Percentiles rank a stretch among this genome's conserved stretches.
Evolutionary conservation across 2,888 invertebrate species (phyloP).

Genomic region (Eledone cirrhosa): DNA sequence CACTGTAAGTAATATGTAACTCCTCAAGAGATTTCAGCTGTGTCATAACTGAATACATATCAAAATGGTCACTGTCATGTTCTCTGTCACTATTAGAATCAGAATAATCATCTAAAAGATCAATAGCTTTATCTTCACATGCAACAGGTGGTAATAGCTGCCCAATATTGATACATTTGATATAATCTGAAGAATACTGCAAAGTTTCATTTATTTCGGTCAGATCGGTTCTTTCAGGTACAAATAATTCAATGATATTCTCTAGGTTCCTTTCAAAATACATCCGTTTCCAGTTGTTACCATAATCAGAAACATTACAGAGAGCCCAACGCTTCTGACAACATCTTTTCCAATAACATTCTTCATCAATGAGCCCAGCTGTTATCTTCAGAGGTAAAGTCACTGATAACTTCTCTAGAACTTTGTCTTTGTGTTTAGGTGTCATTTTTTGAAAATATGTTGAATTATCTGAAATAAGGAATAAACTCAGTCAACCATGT

Average conservation of each 20-base stretch:
- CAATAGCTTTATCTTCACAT: slow-evolving; percentile 59
- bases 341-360: slow-evolving; percentile 66
- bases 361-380: slow-evolving; percentile 66
- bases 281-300: slow-evolving; percentile 65
- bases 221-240: slow-evolving; percentile 63
- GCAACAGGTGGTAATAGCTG: slow-evolving; percentile 66
- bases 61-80: slow-evolving; percentile 66
- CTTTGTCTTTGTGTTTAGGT: slow-evolving; percentile 61
- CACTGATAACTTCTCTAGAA: slow-evolving; percentile 62
- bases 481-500: neutral
- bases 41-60: slow-evolving; percentile 62
- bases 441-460: slow-evolving; percentile 58
- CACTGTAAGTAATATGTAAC: slow-evolving; percentile 65
- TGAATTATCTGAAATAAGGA: slow-evolving; percentile 59
- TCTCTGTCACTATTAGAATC: slow-evolving; percentile 64
- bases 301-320: slow-evolving; percentile 64
- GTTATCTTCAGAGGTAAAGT: slow-evolving; percentile 64
- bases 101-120: slow-evolving; percentile 60
- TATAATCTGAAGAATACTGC: slow-evolving; percentile 60
- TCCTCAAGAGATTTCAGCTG: slow-evolving; percentile 62
- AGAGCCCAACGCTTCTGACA: slow-evolving; percentile 65
- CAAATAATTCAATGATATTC: slow-evolving; percentile 65
- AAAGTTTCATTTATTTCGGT: slow-evolving; percentile 60
- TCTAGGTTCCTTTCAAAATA: slow-evolving; percentile 66
- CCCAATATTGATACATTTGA: slow-evolving; percentile 59